These are phyloP conservation scores for Pluvialis apricaria DNA, from an alignment of 2,113 vertebrate genomes.

Conservation along the genomic window DNA sequence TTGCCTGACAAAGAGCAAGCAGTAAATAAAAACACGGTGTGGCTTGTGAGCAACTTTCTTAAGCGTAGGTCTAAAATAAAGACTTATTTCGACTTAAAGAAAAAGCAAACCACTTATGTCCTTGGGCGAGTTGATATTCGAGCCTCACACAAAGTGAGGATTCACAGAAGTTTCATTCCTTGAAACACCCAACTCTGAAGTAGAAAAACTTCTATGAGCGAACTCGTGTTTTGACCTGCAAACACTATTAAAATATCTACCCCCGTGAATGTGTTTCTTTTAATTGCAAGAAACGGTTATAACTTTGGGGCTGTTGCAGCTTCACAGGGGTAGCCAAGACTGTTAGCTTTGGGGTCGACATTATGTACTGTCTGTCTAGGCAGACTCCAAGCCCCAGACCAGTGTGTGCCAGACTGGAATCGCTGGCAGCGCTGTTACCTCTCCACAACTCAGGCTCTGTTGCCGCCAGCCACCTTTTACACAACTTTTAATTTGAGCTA, in stretches of 20 bases:
- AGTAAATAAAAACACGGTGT: background rate
- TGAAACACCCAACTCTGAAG: background rate
- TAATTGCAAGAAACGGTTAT: background rate
- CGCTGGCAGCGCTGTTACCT: background rate
- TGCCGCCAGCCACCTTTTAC: background rate
- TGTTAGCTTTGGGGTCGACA: rapidly evolving
- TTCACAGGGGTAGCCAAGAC: background rate
- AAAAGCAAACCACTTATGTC: background rate
- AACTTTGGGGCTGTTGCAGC: background rate
- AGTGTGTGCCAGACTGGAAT: background rate
- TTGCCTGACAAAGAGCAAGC: background rate
- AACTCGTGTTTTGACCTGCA: slow-evolving; percentile 18
- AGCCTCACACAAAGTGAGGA: background rate
- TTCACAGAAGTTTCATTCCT: background rate
- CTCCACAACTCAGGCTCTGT: rapidly evolving
- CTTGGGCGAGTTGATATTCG: rapidly evolving
- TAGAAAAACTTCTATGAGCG: background rate
- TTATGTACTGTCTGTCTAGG: background rate
- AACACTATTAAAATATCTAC: background rate
- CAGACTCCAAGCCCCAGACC: background rate
- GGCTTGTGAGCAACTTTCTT: background rate
- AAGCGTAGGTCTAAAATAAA: background rate
- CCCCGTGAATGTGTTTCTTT: rapidly evolving
- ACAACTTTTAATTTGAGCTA: background rate
- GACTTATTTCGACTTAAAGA: background rate